Conservation (phyloP, 2,113 vertebrate genomes). For the Ginglymostoma cirratum region DNA sequence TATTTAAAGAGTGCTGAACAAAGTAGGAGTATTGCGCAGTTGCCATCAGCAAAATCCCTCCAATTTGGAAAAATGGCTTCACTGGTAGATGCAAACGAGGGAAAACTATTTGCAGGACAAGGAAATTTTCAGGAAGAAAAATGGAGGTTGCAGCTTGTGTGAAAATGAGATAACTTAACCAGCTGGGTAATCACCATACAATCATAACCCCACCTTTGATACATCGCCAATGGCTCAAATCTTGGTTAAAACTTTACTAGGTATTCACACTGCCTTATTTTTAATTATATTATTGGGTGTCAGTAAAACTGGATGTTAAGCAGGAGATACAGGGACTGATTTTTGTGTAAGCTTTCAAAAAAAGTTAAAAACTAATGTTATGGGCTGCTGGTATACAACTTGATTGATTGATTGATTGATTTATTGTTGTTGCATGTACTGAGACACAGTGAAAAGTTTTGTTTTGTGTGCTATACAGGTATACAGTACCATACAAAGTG, state of each 20-base stretch:
- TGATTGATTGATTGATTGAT: background rate
- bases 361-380: background rate
- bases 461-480: too few relatives aligned
- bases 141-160: background rate
- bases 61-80: background rate
- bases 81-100: background rate
- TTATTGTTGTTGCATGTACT: too few relatives aligned
- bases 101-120: background rate
- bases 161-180: background rate
- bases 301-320: background rate
- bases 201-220: background rate
- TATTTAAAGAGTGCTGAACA: background rate
- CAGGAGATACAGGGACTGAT: background rate
- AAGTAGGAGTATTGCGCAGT: background rate
- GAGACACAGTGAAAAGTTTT: too few relatives aligned
- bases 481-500: too few relatives aligned
- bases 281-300: background rate
- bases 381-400: background rate
- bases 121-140: background rate
- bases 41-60: background rate
- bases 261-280: background rate
- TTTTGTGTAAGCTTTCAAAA: background rate
- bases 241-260: background rate
- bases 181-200: background rate
- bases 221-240: background rate